Conservation (phyloP, 2,797 vertebrate species). For the Acanthurus lineatus region DNA sequence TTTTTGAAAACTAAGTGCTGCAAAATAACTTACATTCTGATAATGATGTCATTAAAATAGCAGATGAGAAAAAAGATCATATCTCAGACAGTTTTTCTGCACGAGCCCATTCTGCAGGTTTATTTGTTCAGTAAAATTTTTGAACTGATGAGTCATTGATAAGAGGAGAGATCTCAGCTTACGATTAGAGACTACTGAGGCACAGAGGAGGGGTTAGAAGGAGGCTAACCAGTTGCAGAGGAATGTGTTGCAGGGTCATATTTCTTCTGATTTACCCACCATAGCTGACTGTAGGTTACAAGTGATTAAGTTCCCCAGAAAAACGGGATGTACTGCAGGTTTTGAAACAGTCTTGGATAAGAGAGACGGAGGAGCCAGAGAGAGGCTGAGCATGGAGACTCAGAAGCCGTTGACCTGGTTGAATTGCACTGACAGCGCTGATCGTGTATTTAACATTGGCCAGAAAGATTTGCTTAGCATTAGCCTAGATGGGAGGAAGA, state of each 20-base stretch:
- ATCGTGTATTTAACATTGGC: background rate
- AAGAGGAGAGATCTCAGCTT: background rate
- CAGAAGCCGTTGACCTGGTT: conserved; percentile 41
- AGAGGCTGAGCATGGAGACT: conserved; percentile 10
- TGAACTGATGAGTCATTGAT: background rate
- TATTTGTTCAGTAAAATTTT: too few species aligned
- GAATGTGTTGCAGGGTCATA: background rate
- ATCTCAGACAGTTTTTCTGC: background rate
- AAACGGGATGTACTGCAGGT: conserved; percentile 20
- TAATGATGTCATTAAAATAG: too few species aligned
- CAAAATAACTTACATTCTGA: too few species aligned
- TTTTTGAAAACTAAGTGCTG: too few species aligned
- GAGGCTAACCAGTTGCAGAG: background rate
- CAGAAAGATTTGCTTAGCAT: too few species aligned
- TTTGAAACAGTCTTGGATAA: background rate
- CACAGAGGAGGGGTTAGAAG: background rate
- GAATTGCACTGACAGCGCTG: conserved; percentile 15
- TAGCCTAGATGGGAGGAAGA: too few species aligned
- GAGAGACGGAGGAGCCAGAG: conserved; percentile 2
- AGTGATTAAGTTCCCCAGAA: conserved; percentile 48
- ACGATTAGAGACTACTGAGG: background rate
- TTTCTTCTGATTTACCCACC: background rate
- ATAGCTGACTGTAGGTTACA: conserved; percentile 10
- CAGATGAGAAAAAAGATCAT: background rate
- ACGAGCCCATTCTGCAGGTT: too few species aligned